Evolutionary conservation across 2,113 vertebrate species (phyloP).

Genomic region (Poicephalus gulielmi): DNA sequence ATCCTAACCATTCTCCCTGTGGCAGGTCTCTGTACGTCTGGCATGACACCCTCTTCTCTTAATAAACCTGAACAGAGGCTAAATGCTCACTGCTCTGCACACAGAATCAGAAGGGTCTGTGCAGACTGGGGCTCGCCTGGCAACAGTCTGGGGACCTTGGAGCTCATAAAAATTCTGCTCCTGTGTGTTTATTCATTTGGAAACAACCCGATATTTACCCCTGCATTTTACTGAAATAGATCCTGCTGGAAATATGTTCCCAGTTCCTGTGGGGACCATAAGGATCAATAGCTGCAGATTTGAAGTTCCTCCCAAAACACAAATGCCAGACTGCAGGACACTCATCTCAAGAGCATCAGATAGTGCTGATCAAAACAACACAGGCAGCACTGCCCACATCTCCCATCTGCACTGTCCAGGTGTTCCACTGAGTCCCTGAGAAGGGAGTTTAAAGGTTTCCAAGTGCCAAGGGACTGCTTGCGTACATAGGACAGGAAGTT

Average conservation of each 20-base stretch:
- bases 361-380: background rate
- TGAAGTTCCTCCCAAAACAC: background rate
- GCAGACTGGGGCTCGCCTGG: background rate
- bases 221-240: background rate
- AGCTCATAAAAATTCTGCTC: slow-evolving; percentile 6
- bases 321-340: background rate
- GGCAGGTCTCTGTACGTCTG: background rate
- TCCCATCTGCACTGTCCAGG: background rate
- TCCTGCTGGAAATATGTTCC: background rate
- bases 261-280: background rate
- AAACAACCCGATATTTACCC: background rate
- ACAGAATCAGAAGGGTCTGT: background rate
- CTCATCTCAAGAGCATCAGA: background rate
- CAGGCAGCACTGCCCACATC: background rate
- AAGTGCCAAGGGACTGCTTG: background rate
- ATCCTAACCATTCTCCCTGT: background rate
- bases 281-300: background rate
- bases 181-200: slow-evolving; percentile 5
- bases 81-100: background rate
- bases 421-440: background rate
- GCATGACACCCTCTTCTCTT: background rate
- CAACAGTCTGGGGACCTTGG: background rate
- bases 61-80: background rate
- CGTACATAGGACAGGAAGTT: background rate
- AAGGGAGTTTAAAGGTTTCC: background rate